These are phyloP conservation scores for Pampus argenteus DNA, from an alignment of 2,797 vertebrate species.

Conservation along the genomic window DNA sequence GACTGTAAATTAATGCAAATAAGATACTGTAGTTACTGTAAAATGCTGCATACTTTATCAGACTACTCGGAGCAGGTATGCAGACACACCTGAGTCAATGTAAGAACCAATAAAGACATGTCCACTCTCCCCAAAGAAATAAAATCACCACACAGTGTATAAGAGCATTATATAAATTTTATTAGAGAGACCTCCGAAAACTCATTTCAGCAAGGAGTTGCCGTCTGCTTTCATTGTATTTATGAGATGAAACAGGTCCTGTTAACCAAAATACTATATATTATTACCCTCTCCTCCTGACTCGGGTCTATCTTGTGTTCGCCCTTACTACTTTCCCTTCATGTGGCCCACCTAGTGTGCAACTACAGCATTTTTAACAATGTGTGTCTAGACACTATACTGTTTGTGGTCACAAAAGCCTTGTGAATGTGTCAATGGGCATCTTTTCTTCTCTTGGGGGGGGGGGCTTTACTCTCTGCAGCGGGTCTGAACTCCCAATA, in stretches of 20 bases:
- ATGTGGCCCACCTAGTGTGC: slow-evolving; percentile 16
- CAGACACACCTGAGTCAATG: slow-evolving; percentile 51
- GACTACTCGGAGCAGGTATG: slow-evolving; percentile 27
- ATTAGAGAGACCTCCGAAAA: slow-evolving; percentile 42
- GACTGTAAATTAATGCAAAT: slow-evolving; percentile 54
- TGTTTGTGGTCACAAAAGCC: slow-evolving; percentile 51
- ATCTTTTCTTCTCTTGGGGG: slow-evolving; percentile 51
- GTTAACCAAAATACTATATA: slow-evolving; percentile 51
- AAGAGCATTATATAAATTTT: slow-evolving; percentile 52
- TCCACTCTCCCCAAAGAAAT: slow-evolving; percentile 47
- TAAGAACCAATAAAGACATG: slow-evolving; percentile 44
- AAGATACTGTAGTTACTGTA: slow-evolving; percentile 50
- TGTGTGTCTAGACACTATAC: slow-evolving; percentile 36
- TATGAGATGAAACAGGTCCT: slow-evolving; percentile 50
- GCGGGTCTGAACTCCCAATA: slow-evolving; percentile 72
- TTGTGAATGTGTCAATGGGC: slow-evolving; percentile 47
- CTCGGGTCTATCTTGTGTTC: slow-evolving; percentile 6
- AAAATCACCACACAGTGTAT: slow-evolving; percentile 39
- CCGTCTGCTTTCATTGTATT: slow-evolving; percentile 42
- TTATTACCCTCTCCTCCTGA: slow-evolving; percentile 24
- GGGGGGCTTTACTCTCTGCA: slow-evolving; percentile 59
- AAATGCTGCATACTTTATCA: no score
- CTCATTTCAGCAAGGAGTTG: slow-evolving; percentile 37
- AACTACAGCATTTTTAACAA: slow-evolving; percentile 34
- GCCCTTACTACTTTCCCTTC: slow-evolving; percentile 15